Percentiles rank a stretch among this genome's conserved stretches.
Evolutionary conservation across 2,797 vertebrate genomes (phyloP).

Genomic region (Enteromius viviparus): DNA sequence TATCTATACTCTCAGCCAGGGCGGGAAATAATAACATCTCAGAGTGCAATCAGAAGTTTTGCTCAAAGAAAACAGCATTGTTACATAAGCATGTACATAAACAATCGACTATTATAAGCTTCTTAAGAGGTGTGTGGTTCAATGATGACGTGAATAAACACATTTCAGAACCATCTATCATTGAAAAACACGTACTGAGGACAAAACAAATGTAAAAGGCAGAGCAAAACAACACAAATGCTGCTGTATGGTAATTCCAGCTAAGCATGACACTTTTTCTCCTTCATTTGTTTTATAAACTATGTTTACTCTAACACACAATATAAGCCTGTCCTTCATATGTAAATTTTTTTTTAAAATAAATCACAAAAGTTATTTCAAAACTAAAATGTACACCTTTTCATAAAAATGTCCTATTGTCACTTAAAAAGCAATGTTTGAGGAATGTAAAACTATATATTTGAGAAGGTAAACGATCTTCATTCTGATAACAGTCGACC

Average conservation of each 20-base stretch:
- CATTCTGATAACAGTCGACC: background rate
- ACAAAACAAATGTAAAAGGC: background rate
- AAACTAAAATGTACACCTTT: background rate
- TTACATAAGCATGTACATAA: background rate
- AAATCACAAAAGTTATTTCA: background rate
- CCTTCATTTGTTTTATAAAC: background rate
- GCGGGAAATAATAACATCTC: background rate
- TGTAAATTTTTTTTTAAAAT: too few relatives aligned
- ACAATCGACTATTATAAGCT: background rate
- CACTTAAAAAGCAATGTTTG: background rate
- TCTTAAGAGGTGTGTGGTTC: conserved; percentile 18
- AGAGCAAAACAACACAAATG: conserved; percentile 14
- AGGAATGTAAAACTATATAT: background rate
- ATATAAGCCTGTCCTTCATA: background rate
- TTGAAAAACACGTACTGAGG: background rate
- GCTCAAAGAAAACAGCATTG: background rate
- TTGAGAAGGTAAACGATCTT: background rate
- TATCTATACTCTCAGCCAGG: conserved; percentile 11
- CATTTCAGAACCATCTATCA: conserved; percentile 9
- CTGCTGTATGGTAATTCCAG: background rate
- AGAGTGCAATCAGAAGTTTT: conserved; percentile 9
- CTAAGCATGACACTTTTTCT: conserved; percentile 8
- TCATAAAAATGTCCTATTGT: background rate
- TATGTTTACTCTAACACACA: background rate
- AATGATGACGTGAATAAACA: background rate